Conservation (phyloP, 2,888 invertebrate species). For the Lasius fuliginosus region DNA sequence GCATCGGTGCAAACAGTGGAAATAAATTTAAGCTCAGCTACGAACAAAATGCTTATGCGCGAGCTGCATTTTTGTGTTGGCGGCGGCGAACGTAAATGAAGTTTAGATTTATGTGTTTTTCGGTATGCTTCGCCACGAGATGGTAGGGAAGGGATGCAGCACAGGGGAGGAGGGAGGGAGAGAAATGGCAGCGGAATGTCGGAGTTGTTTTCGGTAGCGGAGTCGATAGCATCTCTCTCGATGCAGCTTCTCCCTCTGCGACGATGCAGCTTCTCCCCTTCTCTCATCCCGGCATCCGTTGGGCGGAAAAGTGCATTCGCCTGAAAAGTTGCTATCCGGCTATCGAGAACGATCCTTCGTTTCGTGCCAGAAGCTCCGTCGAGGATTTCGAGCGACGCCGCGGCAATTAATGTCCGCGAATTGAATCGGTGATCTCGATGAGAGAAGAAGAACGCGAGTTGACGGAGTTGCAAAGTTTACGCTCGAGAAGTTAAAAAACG, state of each 20-base stretch:
- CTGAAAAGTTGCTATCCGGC: slow-evolving; percentile 41
- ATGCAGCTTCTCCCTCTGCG: slow-evolving; percentile 46
- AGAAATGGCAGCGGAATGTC: slow-evolving; percentile 5
- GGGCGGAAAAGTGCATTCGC: slow-evolving; percentile 22
- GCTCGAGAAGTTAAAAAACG: slow-evolving; percentile 19
- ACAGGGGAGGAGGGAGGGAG: background rate
- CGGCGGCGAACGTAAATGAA: slow-evolving; percentile 62
- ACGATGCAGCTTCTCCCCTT: slow-evolving; percentile 39
- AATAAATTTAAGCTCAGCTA: slow-evolving; percentile 21
- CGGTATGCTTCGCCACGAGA: slow-evolving; percentile 22
- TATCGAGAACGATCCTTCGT: slow-evolving; percentile 24
- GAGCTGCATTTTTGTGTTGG: slow-evolving; percentile 33
- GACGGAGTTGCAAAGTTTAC: background rate
- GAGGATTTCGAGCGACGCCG: slow-evolving; percentile 27
- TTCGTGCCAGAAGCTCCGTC: slow-evolving; percentile 18
- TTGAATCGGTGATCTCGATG: slow-evolving; percentile 46
- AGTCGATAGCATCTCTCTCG: slow-evolving; percentile 45
- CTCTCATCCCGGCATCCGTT: background rate
- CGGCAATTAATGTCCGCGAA: slow-evolving; percentile 42
- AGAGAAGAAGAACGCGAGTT: background rate
- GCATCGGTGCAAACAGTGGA: background rate
- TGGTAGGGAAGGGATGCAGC: background rate
- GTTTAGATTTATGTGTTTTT: slow-evolving; percentile 73
- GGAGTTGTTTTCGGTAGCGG: slow-evolving; percentile 43
- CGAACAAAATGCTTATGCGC: slow-evolving; percentile 29